A percentile compares a stretch with the other conserved stretches of the same genome.
Conservation (phyloP, 2,888 invertebrate genomes). For the Dryobota labecula region DNA sequence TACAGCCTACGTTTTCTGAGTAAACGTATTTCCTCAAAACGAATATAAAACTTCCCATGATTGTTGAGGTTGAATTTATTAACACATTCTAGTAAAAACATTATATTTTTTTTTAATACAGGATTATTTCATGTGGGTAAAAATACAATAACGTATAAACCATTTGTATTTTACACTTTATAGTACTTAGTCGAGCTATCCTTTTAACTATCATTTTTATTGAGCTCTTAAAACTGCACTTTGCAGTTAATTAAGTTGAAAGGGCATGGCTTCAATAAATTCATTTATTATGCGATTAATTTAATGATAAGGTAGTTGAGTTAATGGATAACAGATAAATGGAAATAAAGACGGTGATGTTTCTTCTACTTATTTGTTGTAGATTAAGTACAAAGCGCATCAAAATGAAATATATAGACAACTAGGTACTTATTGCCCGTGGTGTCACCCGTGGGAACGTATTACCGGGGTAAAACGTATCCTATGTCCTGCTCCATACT, state of each 20-base stretch:
- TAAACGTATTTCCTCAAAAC: not conserved
- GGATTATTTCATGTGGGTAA: not conserved
- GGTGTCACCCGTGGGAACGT: no score
- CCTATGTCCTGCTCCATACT: not conserved
- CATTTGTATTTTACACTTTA: not conserved
- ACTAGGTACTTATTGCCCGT: no score
- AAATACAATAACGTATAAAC: not conserved
- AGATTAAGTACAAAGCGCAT: not conserved
- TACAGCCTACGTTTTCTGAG: not conserved
- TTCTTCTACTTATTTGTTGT: not conserved
- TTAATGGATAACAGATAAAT: slow-evolving; percentile 21
- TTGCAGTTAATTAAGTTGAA: slow-evolving; percentile 52
- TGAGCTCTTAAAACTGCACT: slow-evolving; percentile 57
- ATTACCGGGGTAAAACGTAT: not conserved
- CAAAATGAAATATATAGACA: not conserved
- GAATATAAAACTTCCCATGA: not conserved
- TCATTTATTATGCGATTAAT: slow-evolving; percentile 27
- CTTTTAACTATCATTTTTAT: slow-evolving; percentile 45
- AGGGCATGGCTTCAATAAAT: slow-evolving; percentile 26
- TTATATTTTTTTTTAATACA: no score
- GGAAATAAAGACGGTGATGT: not conserved
- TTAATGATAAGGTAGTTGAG: slow-evolving; percentile 5
- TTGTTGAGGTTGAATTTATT: not conserved
- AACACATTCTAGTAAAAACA: no score
- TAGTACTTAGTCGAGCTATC: slow-evolving; percentile 14